Conservation (phyloP, 2,113 vertebrate species). For the Entomyzon cyanotis region DNA sequence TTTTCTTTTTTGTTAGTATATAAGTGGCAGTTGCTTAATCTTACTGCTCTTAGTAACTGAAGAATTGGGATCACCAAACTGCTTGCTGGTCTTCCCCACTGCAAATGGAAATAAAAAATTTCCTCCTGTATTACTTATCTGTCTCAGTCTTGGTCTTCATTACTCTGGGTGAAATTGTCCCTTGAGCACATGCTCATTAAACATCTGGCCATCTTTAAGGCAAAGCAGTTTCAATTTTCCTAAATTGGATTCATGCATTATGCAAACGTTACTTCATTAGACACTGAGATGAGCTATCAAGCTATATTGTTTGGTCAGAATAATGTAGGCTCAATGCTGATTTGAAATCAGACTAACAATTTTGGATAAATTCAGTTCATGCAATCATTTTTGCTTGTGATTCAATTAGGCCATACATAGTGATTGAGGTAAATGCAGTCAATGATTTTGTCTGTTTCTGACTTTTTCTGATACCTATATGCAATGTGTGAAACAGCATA, state of each 20-base stretch:
- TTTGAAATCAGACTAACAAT: slow-evolving; percentile 52
- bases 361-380: slow-evolving; percentile 35
- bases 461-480: slow-evolving; percentile 1
- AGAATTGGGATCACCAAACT: background rate
- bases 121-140: background rate
- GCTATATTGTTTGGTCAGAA: slow-evolving; percentile 63
- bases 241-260: slow-evolving; percentile 53
- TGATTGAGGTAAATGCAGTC: slow-evolving; percentile 26
- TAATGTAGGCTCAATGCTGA: slow-evolving; percentile 1
- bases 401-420: slow-evolving; percentile 17
- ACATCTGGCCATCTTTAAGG: slow-evolving; percentile 44
- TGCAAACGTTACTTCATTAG: slow-evolving; percentile 32
- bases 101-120: background rate
- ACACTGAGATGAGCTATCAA: slow-evolving; percentile 47
- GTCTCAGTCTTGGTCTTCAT: background rate
- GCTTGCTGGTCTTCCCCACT: background rate
- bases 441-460: background rate
- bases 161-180: background rate
- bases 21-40: background rate
- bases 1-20: background rate
- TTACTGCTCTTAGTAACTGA: background rate
- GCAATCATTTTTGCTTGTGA: slow-evolving; percentile 52
- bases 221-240: slow-evolving; percentile 40
- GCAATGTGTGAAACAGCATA: background rate
- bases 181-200: slow-evolving; percentile 3